phyloP scores from a whole-genome alignment of 2,888 invertebrate genomes.

The Heliconius hortense region DNA sequence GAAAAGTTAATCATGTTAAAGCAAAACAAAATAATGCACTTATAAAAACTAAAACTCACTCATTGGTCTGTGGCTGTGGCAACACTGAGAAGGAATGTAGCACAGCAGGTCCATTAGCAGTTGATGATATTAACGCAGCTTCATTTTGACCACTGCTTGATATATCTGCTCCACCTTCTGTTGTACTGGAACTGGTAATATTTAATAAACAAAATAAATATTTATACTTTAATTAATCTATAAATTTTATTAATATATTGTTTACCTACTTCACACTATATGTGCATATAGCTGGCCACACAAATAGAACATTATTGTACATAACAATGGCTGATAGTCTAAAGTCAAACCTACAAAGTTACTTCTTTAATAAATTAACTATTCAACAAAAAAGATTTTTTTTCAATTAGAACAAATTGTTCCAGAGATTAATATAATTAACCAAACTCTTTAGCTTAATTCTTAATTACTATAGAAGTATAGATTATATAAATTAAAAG shows the following conservation, averaged over 20 bases:
- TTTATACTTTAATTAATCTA: background rate
- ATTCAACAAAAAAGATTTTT: too few species aligned
- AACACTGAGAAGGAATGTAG: conserved; percentile 68
- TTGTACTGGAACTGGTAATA: conserved; percentile 70
- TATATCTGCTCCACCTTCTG: conserved; percentile 73
- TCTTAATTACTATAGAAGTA: background rate
- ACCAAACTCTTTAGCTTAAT: background rate
- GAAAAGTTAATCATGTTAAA: too few species aligned
- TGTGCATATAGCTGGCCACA: background rate
- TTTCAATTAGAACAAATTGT: too few species aligned
- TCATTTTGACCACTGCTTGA: conserved; percentile 73
- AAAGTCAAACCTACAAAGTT: too few species aligned
- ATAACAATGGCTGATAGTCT: too few species aligned
- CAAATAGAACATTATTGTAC: background rate
- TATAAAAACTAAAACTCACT: conserved; percentile 55
- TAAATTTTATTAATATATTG: background rate
- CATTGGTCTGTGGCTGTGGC: conserved; percentile 67
- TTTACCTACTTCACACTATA: background rate
- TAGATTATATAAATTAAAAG: background rate
- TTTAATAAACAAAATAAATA: too few species aligned
- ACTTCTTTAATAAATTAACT: too few species aligned
- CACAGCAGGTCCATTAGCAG: conserved; percentile 71
- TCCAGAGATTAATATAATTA: background rate
- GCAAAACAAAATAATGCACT: background rate
- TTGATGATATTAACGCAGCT: conserved; percentile 69